A percentile compares a stretch with the other conserved stretches of the same genome.
Evolutionary conservation across 2,888 invertebrate species (phyloP).

Genomic region (Scelioninae gen. 2): DNA sequence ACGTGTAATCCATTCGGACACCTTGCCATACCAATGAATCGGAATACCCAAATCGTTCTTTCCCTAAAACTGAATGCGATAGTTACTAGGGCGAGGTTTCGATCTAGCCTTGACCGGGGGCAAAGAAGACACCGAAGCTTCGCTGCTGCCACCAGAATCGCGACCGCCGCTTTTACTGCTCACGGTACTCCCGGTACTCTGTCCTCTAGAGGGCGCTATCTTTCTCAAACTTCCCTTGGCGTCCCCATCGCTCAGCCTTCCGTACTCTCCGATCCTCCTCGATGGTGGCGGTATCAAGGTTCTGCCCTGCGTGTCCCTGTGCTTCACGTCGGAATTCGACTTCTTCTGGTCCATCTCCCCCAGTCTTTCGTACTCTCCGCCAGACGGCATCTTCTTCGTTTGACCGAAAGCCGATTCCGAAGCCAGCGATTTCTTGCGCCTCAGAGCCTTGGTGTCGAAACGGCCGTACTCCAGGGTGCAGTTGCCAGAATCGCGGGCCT

Average conservation of each 20-base stretch:
- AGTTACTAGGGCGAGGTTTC: conserved; percentile 81
- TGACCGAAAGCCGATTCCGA: conserved; percentile 61
- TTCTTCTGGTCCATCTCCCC: conserved; percentile 76
- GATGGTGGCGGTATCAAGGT: conserved; percentile 77
- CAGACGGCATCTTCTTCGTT: conserved; percentile 63
- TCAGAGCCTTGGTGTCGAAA: conserved; percentile 68
- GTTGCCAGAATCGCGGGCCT: conserved; percentile 74
- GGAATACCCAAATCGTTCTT: conserved; percentile 37
- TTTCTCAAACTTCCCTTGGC: conserved; percentile 70
- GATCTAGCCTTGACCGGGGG: conserved; percentile 81
- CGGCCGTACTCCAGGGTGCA: conserved; percentile 72
- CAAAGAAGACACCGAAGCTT: conserved; percentile 78
- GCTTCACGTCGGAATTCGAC: conserved; percentile 69
- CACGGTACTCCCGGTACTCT: conserved; percentile 73
- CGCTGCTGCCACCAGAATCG: conserved; percentile 78
- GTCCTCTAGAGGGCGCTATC: conserved; percentile 66
- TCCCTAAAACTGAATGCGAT: conserved; percentile 83
- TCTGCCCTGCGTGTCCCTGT: conserved; percentile 75
- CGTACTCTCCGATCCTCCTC: conserved; percentile 78
- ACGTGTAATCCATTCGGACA: no score
- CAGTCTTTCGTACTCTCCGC: conserved; percentile 80
- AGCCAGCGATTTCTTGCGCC: conserved; percentile 69
- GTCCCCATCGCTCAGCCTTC: conserved; percentile 77
- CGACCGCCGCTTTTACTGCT: conserved; percentile 76
- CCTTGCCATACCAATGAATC: conserved; percentile 43